phyloP scores from a whole-genome alignment of 2,113 vertebrate genomes.

The Odontesthes bonariensis region DNA sequence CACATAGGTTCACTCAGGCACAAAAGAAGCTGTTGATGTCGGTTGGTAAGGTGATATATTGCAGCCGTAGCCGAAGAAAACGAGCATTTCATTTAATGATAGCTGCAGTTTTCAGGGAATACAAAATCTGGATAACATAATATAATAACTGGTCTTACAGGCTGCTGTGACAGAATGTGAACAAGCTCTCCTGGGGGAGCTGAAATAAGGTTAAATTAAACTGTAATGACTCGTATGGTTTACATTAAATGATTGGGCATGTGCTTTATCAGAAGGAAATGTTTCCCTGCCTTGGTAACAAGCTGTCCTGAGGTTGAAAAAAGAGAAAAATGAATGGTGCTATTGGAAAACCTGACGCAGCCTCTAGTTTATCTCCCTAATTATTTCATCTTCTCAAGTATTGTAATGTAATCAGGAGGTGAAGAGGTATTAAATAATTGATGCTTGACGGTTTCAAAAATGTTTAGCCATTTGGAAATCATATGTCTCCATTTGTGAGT shows the following conservation, averaged over 20 bases:
- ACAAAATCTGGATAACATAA: background rate
- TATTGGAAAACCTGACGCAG: background rate
- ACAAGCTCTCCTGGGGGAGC: background rate
- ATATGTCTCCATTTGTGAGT: background rate
- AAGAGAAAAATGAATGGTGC: background rate
- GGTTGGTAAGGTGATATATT: too few relatives aligned
- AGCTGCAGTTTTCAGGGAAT: background rate
- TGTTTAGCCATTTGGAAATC: conserved; percentile 8
- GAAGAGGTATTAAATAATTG: background rate
- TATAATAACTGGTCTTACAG: background rate
- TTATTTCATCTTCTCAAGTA: conserved; percentile 8
- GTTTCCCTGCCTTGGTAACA: background rate
- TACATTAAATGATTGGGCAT: conserved; percentile 7
- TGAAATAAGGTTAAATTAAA: conserved; percentile 9
- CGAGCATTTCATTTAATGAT: background rate
- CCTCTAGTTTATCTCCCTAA: background rate
- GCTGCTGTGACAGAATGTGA: conserved; percentile 7
- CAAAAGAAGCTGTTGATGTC: background rate
- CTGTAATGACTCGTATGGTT: conserved; percentile 1
- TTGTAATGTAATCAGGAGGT: conserved; percentile 28
- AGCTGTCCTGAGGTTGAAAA: background rate
- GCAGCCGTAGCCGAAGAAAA: background rate
- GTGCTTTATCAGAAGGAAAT: background rate
- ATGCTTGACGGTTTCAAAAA: conserved; percentile 11
- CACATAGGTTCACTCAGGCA: background rate